phyloP scores from a whole-genome alignment of 2,888 invertebrate species.

The Deilephila porcellus region DNA sequence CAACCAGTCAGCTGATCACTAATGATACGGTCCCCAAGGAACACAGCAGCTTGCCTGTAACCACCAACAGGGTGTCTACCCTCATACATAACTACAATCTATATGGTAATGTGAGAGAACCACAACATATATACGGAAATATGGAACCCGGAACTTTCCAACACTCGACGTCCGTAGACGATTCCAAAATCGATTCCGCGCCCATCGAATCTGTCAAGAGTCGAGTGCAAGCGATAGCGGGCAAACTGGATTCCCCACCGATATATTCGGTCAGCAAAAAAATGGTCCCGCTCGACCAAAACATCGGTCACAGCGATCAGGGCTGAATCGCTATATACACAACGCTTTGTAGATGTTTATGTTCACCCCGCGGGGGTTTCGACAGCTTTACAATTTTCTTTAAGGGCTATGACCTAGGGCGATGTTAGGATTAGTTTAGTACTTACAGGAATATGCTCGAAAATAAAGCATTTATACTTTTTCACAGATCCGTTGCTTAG shows the following conservation, averaged over 20 bases:
- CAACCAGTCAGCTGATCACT: constrained; percentile 57
- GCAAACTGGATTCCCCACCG: constrained; percentile 71
- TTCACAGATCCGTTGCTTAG: constrained; percentile 44
- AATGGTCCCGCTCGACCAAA: constrained; percentile 69
- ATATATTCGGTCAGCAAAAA: constrained; percentile 80
- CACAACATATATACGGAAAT: constrained; percentile 79
- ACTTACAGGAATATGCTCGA: constrained; percentile 58
- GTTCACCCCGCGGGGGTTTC: constrained; percentile 45
- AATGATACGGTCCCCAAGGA: constrained; percentile 65
- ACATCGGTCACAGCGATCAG: constrained; percentile 64
- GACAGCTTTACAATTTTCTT: constrained; percentile 59
- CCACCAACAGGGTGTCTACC: constrained; percentile 75
- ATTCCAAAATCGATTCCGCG: constrained; percentile 69
- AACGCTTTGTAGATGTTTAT: constrained; percentile 66
- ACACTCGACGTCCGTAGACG: constrained; percentile 65
- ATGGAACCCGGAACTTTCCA: constrained; percentile 63
- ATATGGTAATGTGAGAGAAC: constrained; percentile 75
- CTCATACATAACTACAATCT: constrained; percentile 79
- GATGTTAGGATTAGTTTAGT: constrained; percentile 44
- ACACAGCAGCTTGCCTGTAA: constrained; percentile 71
- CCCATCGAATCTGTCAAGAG: constrained; percentile 77
- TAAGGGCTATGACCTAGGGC: constrained; percentile 53
- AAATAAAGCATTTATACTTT: constrained; percentile 55
- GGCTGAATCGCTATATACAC: constrained; percentile 56
- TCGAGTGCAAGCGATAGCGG: constrained; percentile 74